phyloP scores from a whole-genome alignment of 1,140 invertebrate genomes.

The Drosophila athabasca region DNA sequence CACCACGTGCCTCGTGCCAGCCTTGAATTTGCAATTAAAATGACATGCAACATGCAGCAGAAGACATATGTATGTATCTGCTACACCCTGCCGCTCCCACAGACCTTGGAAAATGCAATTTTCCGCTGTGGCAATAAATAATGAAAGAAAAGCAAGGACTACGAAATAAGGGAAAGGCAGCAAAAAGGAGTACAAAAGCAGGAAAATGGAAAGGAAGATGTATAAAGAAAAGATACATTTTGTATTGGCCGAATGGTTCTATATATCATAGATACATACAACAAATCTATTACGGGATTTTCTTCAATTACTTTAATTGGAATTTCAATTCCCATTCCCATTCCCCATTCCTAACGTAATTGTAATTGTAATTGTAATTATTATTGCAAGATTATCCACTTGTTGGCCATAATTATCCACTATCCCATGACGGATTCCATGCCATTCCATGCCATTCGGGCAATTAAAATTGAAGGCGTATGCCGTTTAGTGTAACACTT shows the following conservation, averaged over 20 bases:
- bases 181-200: too few species aligned
- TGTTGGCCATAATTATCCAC: constrained; percentile 30
- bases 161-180: not conserved
- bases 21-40: constrained; percentile 50
- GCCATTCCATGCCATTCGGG: constrained; percentile 1
- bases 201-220: not conserved
- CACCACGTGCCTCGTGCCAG: constrained; percentile 12
- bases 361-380: constrained; percentile 18
- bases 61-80: too few species aligned
- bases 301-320: constrained; percentile 54
- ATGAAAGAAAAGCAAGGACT: not conserved
- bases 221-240: not conserved
- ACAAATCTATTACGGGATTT: constrained; percentile 28
- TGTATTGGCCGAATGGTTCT: constrained; percentile 12
- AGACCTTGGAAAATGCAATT: constrained; percentile 61
- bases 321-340: constrained; percentile 17
- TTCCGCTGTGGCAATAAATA: constrained; percentile 56
- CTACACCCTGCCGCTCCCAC: not conserved
- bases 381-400: constrained; percentile 23
- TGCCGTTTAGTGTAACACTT: constrained; percentile 61
- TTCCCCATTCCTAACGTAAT: constrained; percentile 7
- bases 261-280: not conserved
- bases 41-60: constrained; percentile 42
- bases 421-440: constrained; percentile 28
- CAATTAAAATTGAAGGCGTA: constrained; percentile 30